Evolutionary conservation across 2,113 vertebrate species (phyloP), one percentile per base, ranked within the genome.

Genomic region (Tragelaphus strepsiceros): DNA sequence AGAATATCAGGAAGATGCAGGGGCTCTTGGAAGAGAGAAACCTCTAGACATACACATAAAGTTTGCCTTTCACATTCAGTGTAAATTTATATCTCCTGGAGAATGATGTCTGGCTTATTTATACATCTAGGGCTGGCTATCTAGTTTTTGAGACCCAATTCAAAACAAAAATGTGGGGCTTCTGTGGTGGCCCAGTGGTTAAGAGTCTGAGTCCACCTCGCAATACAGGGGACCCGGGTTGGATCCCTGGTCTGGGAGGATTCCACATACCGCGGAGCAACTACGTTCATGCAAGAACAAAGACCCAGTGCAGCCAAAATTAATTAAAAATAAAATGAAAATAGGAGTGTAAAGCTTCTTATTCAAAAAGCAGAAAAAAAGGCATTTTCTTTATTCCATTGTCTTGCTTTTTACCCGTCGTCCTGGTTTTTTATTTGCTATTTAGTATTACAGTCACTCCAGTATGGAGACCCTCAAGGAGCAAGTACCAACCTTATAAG

Each of bases 231-330:
- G n/a, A 22, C 64, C 9, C 2, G 9, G 19, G 64, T 3, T 21
- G 5, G 64, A 35, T 6, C n/a, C n/a, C 64, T 6, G n/a, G n/a
- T 22, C 17, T 19, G 19, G n/a, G 32, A 67, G 32, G 64, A 22
- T 21, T 71, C 64, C 64, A 12, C n/a, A 6, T 0, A 19, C 64
- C 1, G 1, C 0, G 2, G 64, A 35, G 64, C n/a, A 71, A 22
- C 9, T 21, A 21, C 21, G n/a, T 35, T 19, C 17, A 0, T 35
- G 64, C 9, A 71, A 71, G 64, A 71, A 35, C n/a, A 35, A 35
- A 74, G 21, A 61, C 7, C 19, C 49, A 30, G 43, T 77, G 7
- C 16, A 89, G 64, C 64, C 64, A 35, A 35, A 71, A 21, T 6
- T 17, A 71, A n/a, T 67, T n/a, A n/a, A 21, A 35, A 21, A 6